Percentiles rank a stretch among this genome's conserved stretches.
phyloP scores from a whole-genome alignment of 1,140 invertebrate genomes.

The Lordiphosa clarofinis region DNA sequence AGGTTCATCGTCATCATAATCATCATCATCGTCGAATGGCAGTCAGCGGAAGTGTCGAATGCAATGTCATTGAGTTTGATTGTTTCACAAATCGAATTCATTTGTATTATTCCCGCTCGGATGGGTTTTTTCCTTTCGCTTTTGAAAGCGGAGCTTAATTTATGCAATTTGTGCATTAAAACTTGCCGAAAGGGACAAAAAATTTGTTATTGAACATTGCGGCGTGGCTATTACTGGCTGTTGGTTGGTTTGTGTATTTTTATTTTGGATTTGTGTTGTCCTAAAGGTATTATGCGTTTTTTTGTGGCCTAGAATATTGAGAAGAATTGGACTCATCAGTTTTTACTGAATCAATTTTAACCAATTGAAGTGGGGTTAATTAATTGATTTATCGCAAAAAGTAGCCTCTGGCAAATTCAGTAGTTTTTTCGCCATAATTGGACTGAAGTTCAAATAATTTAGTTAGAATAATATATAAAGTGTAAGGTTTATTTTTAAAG shows the following conservation, averaged over 20 bases:
- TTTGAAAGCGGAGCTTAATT: conserved; percentile 22
- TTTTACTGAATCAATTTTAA: neutral
- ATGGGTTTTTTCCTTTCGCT: conserved; percentile 20
- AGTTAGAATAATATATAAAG: too few species aligned
- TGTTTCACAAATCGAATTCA: conserved; percentile 76
- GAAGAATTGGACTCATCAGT: neutral
- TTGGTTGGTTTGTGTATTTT: neutral
- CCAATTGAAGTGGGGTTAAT: neutral
- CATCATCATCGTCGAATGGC: conserved; percentile 20
- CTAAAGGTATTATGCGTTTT: too few species aligned
- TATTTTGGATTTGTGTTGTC: too few species aligned
- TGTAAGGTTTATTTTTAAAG: too few species aligned
- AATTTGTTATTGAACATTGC: conserved; percentile 18
- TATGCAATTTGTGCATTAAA: conserved; percentile 46
- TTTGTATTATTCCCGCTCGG: conserved; percentile 55
- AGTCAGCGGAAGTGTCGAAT: conserved; percentile 48
- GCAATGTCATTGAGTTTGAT: conserved; percentile 67
- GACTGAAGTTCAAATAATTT: too few species aligned
- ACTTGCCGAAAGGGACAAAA: conserved; percentile 13
- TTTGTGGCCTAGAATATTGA: too few species aligned
- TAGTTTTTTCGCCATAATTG: too few species aligned
- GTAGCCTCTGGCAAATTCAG: too few species aligned
- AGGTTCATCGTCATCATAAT: conserved; percentile 1
- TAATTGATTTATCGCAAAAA: too few species aligned
- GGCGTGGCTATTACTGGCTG: neutral